Evolutionary conservation across 2,113 vertebrate species (phyloP).

Genomic region (Amblyornis subalaris): DNA sequence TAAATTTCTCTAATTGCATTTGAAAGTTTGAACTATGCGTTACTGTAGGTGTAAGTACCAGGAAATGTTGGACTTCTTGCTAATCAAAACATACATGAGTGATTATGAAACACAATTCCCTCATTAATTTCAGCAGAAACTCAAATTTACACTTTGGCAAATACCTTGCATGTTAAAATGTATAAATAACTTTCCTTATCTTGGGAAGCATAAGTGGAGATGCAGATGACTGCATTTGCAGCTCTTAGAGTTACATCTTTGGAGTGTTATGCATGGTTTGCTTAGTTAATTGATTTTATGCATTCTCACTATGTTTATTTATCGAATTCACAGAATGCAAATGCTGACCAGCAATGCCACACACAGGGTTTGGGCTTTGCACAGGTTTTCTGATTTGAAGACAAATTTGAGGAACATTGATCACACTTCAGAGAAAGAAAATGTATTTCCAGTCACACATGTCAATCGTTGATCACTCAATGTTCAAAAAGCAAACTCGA

Average conservation of each 20-base stretch:
- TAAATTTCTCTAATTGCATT: conserved; percentile 16
- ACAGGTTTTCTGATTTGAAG: not conserved
- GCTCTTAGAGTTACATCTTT: conserved; percentile 11
- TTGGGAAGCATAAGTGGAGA: conserved; percentile 9
- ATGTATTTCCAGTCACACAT: not conserved
- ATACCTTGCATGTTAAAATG: not conserved
- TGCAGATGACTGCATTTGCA: conserved; percentile 8
- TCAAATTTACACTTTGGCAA: conserved; percentile 4
- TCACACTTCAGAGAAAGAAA: not conserved
- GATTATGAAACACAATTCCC: conserved; percentile 11
- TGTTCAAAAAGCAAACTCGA: not conserved
- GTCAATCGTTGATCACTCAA: not conserved
- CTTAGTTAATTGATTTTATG: conserved; percentile 67
- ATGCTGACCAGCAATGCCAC: conserved; percentile 27
- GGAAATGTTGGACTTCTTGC: conserved; percentile 10
- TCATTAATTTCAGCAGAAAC: conserved; percentile 25
- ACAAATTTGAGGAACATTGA: not conserved
- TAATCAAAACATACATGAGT: conserved; percentile 28
- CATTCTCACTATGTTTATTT: conserved; percentile 48
- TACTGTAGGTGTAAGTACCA: not conserved
- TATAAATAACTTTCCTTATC: conserved; percentile 32
- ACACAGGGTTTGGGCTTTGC: not conserved
- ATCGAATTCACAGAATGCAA: conserved; percentile 45
- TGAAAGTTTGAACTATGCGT: not conserved
- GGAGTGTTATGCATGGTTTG: conserved; percentile 5